These are phyloP conservation scores for Agriopis leucophaearia DNA, from an alignment of 2,888 invertebrate genomes.

Conservation along the genomic window DNA sequence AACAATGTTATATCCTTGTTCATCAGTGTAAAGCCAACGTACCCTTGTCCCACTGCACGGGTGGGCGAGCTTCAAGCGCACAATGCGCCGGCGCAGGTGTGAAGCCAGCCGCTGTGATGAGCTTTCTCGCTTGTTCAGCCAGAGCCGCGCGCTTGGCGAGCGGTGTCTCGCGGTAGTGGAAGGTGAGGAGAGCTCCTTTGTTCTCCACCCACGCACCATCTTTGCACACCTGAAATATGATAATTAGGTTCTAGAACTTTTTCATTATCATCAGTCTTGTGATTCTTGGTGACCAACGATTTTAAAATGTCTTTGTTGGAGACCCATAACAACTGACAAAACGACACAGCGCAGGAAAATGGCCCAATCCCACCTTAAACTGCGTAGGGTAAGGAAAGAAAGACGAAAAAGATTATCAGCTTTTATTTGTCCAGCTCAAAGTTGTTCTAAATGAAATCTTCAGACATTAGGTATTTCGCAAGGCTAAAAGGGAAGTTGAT, in stretches of 20 bases:
- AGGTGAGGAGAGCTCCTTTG: slow-evolving; percentile 94
- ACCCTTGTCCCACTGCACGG: slow-evolving; percentile 96
- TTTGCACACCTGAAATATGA: slow-evolving; percentile 88
- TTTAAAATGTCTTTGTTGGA: too few species aligned
- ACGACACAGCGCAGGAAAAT: too few species aligned
- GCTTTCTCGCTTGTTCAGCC: slow-evolving; percentile 89
- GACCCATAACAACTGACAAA: too few species aligned
- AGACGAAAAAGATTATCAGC: too few species aligned
- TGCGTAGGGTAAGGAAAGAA: too few species aligned
- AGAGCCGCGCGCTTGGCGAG: slow-evolving; percentile 88
- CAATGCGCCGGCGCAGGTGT: slow-evolving; percentile 93
- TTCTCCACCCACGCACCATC: slow-evolving; percentile 97
- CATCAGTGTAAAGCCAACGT: background rate
- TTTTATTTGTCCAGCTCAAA: too few species aligned
- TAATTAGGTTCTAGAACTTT: background rate
- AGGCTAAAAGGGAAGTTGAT: too few species aligned
- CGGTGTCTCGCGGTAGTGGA: slow-evolving; percentile 95
- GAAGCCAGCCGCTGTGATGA: slow-evolving; percentile 93
- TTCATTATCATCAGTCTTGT: too few species aligned
- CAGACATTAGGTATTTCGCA: too few species aligned
- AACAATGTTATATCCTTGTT: background rate
- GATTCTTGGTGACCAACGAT: too few species aligned
- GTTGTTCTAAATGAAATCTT: too few species aligned
- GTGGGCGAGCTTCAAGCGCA: slow-evolving; percentile 96
- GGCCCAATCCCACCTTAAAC: too few species aligned